Evolutionary conservation across 2,888 invertebrate species (phyloP).

Genomic region (Coremacera marginata): DNA sequence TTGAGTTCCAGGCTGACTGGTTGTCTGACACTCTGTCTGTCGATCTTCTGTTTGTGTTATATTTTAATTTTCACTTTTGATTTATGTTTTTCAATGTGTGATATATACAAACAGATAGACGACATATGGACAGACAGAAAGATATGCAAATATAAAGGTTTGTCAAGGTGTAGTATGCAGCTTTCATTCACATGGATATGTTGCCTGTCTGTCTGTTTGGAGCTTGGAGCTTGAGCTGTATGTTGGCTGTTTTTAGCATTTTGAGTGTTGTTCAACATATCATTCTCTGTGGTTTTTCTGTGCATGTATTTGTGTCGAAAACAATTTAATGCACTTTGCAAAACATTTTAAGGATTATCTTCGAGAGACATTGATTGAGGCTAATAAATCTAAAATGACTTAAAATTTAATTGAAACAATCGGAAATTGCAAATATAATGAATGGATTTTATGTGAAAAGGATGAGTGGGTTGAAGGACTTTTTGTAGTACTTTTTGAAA

Average conservation of each 20-base stretch:
- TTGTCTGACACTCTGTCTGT: background rate
- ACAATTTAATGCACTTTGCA: constrained; percentile 26
- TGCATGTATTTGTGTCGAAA: constrained; percentile 1
- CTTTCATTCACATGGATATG: background rate
- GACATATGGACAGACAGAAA: background rate
- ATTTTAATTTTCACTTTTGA: constrained; percentile 46
- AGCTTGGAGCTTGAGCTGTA: too few species aligned
- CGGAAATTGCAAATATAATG: background rate
- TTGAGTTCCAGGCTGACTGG: background rate
- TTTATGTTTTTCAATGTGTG: constrained; percentile 44
- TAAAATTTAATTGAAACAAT: background rate
- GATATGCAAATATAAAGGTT: background rate
- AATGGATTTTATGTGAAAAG: background rate
- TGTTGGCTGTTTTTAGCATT: constrained; percentile 24
- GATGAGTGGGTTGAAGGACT: background rate
- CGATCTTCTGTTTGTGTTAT: constrained; percentile 9
- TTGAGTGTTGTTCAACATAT: constrained; percentile 24
- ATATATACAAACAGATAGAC: constrained; percentile 27
- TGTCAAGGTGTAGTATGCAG: constrained; percentile 1
- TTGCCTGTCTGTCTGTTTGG: background rate
- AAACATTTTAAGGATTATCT: constrained; percentile 20
- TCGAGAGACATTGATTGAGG: constrained; percentile 25
- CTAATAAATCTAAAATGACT: constrained; percentile 17
- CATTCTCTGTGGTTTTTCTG: constrained; percentile 6
- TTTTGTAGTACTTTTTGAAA: background rate